phyloP scores from a whole-genome alignment of 1,140 invertebrate species.

The Drosophila ohnishii region DNA sequence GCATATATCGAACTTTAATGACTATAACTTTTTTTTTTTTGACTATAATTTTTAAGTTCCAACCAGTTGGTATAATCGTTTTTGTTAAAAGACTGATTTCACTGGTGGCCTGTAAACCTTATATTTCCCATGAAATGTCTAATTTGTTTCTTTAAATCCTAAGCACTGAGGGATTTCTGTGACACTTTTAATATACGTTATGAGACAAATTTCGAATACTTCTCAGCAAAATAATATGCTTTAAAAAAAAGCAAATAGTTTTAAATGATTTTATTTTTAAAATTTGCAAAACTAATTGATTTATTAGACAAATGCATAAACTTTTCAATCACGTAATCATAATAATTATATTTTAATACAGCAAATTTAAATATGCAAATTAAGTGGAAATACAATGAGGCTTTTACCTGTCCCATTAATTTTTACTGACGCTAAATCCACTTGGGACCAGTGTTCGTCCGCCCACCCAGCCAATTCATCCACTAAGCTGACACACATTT shows the following conservation, averaged over 20 bases:
- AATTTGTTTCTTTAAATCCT: neutral
- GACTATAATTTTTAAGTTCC: neutral
- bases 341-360: neutral
- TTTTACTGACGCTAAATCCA: neutral
- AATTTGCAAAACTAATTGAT: no score
- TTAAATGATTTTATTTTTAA: no score
- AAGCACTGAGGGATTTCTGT: no score
- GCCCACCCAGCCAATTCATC: constrained; percentile 17
- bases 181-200: no score
- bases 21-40: no score
- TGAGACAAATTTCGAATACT: no score
- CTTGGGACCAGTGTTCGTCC: constrained; percentile 32
- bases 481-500: constrained; percentile 61
- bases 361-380: neutral
- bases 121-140: neutral
- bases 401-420: constrained; percentile 1
- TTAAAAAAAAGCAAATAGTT: no score
- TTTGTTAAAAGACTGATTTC: neutral
- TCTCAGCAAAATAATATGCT: no score
- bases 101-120: neutral
- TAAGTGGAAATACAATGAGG: neutral
- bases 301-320: no score
- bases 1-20: neutral
- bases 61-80: neutral
- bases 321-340: neutral